Base-by-base conservation (phyloP, 2,888 invertebrate species). In the Diplazon laetatorius region DNA sequence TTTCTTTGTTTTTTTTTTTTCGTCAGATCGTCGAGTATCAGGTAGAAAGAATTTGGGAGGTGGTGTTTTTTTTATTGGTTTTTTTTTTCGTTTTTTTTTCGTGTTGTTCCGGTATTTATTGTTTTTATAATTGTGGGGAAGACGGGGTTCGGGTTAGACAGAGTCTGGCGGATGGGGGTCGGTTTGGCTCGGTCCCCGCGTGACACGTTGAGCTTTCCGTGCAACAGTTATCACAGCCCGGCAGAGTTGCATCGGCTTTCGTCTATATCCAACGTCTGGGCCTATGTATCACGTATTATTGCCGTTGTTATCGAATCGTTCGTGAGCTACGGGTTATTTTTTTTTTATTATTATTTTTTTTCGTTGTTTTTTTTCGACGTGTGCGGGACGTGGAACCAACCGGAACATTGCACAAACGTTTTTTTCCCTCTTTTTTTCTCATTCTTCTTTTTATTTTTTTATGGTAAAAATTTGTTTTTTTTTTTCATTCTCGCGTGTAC, bases 161-260 rank as follows among this genome's bases (percentile, higher is more conserved):
- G n/a, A n/a, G n/a, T n/a, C 2, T 30, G 30, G 2, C 6, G 4
- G 30, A 2, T 30, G 2, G 30, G 30, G 6, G 22, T 48, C 44
- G 60, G 25, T 52, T 16, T 35, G 35, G 63, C 22, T 30, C 14
- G 20, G 35, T 57, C 44, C n/a, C n/a, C 55, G 39, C 68, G 35
- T 55, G 25, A 57, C 69, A 42, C 44, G 44, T 35, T 25, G 59
- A 70, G 14, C 59, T 70, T 70, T 22, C n/a, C 37, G 59, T 72
- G 77, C 77, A 77, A 77, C 77, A 77, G 77, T 77, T 72, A 66
- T 62, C 9, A 48, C 44, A 66, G 50, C 52, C 66, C 42, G 42
- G 37, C 44, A 5, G n/a, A n/a, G 16, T 18, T 20, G 46, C 50
- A 60, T 30, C 48, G 52, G n/a, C 59, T 18, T 14, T 30, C 50